Conservation (phyloP, 2,113 vertebrate species). For the Dipodomys spectabilis region DNA sequence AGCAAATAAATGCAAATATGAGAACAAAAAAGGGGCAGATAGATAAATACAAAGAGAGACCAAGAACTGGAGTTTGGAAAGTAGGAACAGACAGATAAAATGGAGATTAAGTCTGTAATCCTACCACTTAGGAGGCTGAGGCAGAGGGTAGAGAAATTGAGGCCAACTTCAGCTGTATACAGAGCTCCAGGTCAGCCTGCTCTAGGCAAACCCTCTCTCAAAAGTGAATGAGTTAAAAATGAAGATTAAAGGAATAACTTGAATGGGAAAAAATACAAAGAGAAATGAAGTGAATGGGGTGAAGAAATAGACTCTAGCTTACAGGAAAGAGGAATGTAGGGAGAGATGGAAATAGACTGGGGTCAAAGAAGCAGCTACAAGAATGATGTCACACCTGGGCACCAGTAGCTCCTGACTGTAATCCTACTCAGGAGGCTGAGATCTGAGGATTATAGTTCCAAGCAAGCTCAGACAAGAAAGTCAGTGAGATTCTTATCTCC, state of each 20-base stretch:
- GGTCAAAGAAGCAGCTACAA: slow-evolving; percentile 20
- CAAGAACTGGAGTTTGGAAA: neutral
- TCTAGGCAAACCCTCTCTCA: no score
- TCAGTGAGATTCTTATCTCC: no score
- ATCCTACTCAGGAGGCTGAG: neutral
- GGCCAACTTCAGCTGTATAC: no score
- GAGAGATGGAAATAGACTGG: neutral
- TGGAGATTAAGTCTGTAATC: neutral
- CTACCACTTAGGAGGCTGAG: no score
- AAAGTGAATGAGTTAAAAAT: no score
- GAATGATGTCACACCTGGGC: neutral
- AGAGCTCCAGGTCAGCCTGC: no score
- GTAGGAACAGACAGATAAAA: neutral
- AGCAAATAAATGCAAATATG: slow-evolving; percentile 39
- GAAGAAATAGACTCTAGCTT: neutral
- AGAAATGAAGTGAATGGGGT: neutral
- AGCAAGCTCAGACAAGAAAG: neutral
- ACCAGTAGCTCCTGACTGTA: neutral
- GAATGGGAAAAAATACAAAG: neutral
- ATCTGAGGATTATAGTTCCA: neutral
- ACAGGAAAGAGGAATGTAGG: slow-evolving; percentile 11
- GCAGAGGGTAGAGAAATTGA: no score
- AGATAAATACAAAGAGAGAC: slow-evolving; percentile 48
- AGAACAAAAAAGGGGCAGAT: neutral
- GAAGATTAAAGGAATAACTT: neutral